phyloP scores from a whole-genome alignment of 2,113 vertebrate species.

The Ovis aries region DNA sequence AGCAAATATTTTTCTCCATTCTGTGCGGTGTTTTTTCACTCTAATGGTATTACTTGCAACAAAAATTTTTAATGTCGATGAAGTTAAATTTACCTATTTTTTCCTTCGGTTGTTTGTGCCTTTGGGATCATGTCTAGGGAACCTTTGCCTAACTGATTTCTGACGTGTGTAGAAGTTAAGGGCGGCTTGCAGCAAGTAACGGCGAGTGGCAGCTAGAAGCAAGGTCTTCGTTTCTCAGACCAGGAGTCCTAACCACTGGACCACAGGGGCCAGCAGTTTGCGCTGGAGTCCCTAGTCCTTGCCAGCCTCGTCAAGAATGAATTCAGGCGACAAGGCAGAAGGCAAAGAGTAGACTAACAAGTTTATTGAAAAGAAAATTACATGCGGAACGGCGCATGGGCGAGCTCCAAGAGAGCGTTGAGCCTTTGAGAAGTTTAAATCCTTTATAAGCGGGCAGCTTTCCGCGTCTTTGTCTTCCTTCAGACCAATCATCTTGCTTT shows the following conservation, averaged over 20 bases:
- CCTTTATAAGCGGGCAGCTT: background rate
- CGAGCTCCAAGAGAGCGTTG: rapidly evolving
- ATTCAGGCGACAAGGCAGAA: background rate
- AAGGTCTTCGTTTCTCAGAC: background rate
- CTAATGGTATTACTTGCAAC: background rate
- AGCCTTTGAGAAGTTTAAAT: background rate
- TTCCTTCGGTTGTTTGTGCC: background rate
- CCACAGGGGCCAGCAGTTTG: background rate
- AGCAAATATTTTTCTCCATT: background rate
- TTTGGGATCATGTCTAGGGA: background rate
- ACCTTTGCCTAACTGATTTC: background rate
- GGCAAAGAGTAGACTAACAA: background rate
- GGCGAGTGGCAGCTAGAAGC: background rate
- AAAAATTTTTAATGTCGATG: background rate
- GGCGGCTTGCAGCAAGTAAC: background rate
- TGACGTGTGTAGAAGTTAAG: rapidly evolving
- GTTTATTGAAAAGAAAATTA: background rate
- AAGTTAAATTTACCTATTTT: background rate
- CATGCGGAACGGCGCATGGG: rapidly evolving
- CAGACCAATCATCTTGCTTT: background rate
- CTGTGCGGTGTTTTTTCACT: background rate
- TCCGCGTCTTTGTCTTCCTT: background rate
- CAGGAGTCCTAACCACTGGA: background rate
- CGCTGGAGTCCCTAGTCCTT: background rate
- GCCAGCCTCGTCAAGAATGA: background rate